A percentile compares a stretch with the other conserved stretches of the same genome.
These are phyloP conservation scores for Macrophya annulata DNA, from an alignment of 2,888 invertebrate genomes.

Conservation along the genomic window DNA sequence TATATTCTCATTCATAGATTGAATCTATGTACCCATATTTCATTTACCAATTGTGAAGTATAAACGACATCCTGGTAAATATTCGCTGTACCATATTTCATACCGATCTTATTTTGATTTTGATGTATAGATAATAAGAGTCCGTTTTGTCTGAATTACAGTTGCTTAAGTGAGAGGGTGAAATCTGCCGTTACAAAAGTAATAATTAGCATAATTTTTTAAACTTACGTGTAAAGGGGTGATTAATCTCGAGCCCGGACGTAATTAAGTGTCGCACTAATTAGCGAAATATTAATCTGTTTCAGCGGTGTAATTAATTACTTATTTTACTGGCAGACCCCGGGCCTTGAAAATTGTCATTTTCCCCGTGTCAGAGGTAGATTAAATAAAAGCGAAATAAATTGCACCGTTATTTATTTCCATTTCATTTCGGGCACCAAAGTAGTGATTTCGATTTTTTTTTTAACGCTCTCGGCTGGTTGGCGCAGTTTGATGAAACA, in stretches of 20 bases:
- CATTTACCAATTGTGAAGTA: neutral
- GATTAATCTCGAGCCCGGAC: conserved; percentile 51
- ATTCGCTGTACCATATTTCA: conserved; percentile 41
- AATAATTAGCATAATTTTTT: conserved; percentile 52
- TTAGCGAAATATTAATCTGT: conserved; percentile 59
- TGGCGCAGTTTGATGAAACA: conserved; percentile 52
- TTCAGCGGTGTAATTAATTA: conserved; percentile 57
- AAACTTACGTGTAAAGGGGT: conserved; percentile 53
- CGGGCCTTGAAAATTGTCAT: conserved; percentile 55
- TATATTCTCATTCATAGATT: neutral
- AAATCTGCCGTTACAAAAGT: conserved; percentile 38
- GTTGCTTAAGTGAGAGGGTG: conserved; percentile 41
- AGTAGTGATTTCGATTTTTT: conserved; percentile 53
- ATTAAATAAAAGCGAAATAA: conserved; percentile 54
- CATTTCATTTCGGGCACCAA: conserved; percentile 51
- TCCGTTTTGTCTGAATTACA: conserved; percentile 35
- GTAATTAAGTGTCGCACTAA: conserved; percentile 57
- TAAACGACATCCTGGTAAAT: neutral
- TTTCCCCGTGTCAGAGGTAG: conserved; percentile 25
- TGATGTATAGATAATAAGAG: neutral
- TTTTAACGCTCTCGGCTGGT: conserved; percentile 14
- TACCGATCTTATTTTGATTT: neutral
- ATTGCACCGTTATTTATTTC: conserved; percentile 52
- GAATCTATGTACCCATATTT: neutral
- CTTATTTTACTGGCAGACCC: conserved; percentile 42